These are phyloP conservation scores for Aspidapion aeneum DNA, from an alignment of 2,888 invertebrate genomes.

Conservation along the genomic window DNA sequence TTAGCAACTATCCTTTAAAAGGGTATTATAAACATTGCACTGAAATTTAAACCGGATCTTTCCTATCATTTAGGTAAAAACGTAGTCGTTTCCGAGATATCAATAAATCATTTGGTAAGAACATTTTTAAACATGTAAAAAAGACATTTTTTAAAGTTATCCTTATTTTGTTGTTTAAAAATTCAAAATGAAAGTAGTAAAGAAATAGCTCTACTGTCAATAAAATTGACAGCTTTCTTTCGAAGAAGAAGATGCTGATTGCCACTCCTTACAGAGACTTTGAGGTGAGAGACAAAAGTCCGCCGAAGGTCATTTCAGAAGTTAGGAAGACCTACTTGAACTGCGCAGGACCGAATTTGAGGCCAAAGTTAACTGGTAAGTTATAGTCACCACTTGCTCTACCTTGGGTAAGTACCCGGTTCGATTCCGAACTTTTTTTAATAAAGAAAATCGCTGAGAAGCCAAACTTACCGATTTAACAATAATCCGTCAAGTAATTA, in stretches of 20 bases:
- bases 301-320: slow-evolving; percentile 46
- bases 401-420: too few relatives aligned
- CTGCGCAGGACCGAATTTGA: slow-evolving; percentile 35
- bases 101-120: background rate
- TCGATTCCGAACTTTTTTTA: too few relatives aligned
- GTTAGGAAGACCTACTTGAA: slow-evolving; percentile 38
- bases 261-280: slow-evolving; percentile 38
- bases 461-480: too few relatives aligned
- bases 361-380: slow-evolving; percentile 43
- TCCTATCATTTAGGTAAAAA: background rate
- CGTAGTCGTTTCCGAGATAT: background rate
- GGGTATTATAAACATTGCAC: background rate
- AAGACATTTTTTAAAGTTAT: too few relatives aligned
- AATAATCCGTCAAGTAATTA: too few relatives aligned
- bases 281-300: slow-evolving; percentile 34
- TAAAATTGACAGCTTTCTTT: background rate
- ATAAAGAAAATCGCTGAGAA: too few relatives aligned
- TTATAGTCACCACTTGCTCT: too few relatives aligned
- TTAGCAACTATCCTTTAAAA: background rate
- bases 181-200: too few relatives aligned
- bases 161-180: too few relatives aligned
- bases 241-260: slow-evolving; percentile 40
- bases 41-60: background rate
- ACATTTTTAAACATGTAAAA: background rate
- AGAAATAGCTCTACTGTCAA: too few relatives aligned